These are phyloP conservation scores for Empis livida DNA, from an alignment of 2,888 invertebrate species.

Conservation along the genomic window DNA sequence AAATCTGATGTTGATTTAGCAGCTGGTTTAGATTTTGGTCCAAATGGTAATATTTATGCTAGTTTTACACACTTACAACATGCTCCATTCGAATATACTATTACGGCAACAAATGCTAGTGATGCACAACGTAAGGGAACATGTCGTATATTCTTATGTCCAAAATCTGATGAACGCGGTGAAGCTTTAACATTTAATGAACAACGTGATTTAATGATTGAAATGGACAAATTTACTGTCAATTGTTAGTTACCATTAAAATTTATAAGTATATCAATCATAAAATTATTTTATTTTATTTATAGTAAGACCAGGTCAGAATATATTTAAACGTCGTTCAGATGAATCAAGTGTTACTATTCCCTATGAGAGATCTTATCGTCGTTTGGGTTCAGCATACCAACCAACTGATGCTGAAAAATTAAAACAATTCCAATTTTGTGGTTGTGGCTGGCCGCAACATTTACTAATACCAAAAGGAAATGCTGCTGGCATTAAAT, in stretches of 20 bases:
- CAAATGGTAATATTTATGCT: slow-evolving; percentile 55
- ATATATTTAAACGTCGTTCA: slow-evolving; percentile 52
- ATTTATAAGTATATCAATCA: neutral
- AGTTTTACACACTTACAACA: slow-evolving; percentile 70
- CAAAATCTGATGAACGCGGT: slow-evolving; percentile 51
- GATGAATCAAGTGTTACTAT: slow-evolving; percentile 66
- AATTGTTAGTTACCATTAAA: slow-evolving; percentile 38
- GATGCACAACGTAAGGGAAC: slow-evolving; percentile 41
- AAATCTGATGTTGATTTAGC: slow-evolving; percentile 67
- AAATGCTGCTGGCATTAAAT: slow-evolving; percentile 46
- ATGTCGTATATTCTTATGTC: slow-evolving; percentile 53
- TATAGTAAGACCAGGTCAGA: slow-evolving; percentile 54
- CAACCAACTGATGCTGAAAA: slow-evolving; percentile 36
- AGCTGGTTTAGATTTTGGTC: slow-evolving; percentile 66
- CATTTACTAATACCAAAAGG: slow-evolving; percentile 70
- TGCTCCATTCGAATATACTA: slow-evolving; percentile 51
- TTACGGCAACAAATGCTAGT: slow-evolving; percentile 45
- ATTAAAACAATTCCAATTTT: slow-evolving; percentile 56
- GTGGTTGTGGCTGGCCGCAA: slow-evolving; percentile 81
- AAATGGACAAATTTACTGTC: slow-evolving; percentile 53
- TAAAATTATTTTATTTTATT: neutral
- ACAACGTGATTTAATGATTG: slow-evolving; percentile 48
- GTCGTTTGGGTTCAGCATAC: slow-evolving; percentile 45
- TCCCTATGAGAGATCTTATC: slow-evolving; percentile 70
- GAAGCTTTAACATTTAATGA: slow-evolving; percentile 43